phyloP scores from a whole-genome alignment of 2,113 vertebrate species.

The Thalassarche chlororhynchos region DNA sequence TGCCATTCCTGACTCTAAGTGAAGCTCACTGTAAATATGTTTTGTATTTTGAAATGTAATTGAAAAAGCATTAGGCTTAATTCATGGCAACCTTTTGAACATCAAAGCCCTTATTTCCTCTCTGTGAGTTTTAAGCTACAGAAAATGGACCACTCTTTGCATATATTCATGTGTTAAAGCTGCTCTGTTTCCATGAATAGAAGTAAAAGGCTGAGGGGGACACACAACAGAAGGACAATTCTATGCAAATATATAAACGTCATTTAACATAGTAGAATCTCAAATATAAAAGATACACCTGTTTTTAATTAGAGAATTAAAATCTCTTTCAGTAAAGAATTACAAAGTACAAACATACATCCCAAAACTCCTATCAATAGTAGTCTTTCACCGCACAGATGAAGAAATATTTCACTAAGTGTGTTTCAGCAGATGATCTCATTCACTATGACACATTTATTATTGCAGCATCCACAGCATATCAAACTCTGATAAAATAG shows the following conservation, averaged over 20 bases:
- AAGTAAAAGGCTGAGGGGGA: neutral
- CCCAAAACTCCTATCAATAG: neutral
- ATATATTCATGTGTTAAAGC: neutral
- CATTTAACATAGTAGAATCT: neutral
- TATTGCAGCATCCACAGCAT: neutral
- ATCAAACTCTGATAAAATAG: neutral
- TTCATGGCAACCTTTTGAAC: conserved; percentile 35
- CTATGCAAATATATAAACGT: neutral
- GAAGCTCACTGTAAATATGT: conserved; percentile 52
- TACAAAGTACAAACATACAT: neutral
- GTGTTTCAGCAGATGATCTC: neutral
- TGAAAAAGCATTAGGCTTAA: conserved; percentile 67
- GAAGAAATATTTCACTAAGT: neutral
- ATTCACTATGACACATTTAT: neutral
- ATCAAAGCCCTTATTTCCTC: conserved; percentile 18
- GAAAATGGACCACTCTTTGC: neutral
- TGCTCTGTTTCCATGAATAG: neutral
- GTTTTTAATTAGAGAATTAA: neutral
- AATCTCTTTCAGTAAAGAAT: neutral
- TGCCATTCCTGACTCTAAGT: conserved; percentile 34
- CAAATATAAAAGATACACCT: neutral
- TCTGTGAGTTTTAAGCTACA: conserved; percentile 15
- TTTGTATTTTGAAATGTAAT: conserved; percentile 61
- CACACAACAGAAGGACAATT: neutral
- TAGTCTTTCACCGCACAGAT: accelerated